These are phyloP conservation scores for Noctua pronuba DNA, from an alignment of 2,888 invertebrate species.

Conservation along the genomic window DNA sequence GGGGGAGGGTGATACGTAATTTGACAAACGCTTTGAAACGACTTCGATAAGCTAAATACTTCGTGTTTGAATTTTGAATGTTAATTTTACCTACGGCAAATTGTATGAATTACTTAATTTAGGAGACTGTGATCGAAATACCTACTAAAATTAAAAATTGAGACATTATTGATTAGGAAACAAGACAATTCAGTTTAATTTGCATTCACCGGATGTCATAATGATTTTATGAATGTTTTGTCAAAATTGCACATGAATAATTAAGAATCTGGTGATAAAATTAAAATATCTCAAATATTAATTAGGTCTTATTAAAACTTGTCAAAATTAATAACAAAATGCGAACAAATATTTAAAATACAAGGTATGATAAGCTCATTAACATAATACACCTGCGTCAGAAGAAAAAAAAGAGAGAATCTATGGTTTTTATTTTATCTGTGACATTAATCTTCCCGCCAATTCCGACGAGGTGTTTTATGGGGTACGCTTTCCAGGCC, in stretches of 20 bases:
- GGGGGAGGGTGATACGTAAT: slow-evolving; percentile 71
- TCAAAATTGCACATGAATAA: slow-evolving; percentile 8
- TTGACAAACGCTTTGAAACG: slow-evolving; percentile 82
- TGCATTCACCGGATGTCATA: slow-evolving; percentile 26
- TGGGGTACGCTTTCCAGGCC: slow-evolving; percentile 69
- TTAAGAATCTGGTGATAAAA: slow-evolving; percentile 9
- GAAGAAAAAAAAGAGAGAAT: slow-evolving; percentile 28
- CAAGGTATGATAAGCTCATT: slow-evolving; percentile 36
- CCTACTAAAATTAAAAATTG: slow-evolving; percentile 10
- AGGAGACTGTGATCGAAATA: not conserved
- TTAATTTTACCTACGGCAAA: slow-evolving; percentile 60
- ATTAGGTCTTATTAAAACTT: slow-evolving; percentile 16
- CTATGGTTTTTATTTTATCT: slow-evolving; percentile 62
- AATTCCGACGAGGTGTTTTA: slow-evolving; percentile 67
- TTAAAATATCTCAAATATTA: slow-evolving; percentile 14
- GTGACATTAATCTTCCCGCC: slow-evolving; percentile 64
- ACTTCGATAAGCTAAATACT: slow-evolving; percentile 61
- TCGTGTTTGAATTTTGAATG: slow-evolving; percentile 71
- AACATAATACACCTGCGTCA: slow-evolving; percentile 23
- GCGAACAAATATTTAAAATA: slow-evolving; percentile 26
- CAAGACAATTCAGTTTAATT: slow-evolving; percentile 7
- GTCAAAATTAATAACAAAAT: slow-evolving; percentile 14
- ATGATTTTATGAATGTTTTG: slow-evolving; percentile 7
- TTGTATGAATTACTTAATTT: slow-evolving; percentile 48
- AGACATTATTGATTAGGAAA: slow-evolving; percentile 36